Percentiles rank a stretch among this genome's conserved stretches.
Conservation (phyloP, 64 coral and sea anemone species). For the Montipora efflorescens region DNA sequence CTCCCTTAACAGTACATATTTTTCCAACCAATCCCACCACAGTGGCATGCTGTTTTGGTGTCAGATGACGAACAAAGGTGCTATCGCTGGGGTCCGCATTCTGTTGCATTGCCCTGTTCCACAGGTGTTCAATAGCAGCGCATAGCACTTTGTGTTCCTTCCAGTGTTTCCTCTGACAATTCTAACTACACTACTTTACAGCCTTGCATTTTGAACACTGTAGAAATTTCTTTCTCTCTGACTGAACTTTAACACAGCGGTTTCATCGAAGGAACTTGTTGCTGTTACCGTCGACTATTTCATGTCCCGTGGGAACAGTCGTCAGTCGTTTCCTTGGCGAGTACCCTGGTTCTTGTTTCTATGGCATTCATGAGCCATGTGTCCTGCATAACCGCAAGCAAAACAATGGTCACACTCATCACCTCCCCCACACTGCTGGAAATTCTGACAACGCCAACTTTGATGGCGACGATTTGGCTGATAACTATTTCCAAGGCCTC, state of each 20-base stretch:
- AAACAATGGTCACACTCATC: constrained; percentile 56
- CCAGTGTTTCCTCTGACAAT: constrained; percentile 67
- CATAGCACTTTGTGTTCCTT: constrained; percentile 52
- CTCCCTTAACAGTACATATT: constrained; percentile 41
- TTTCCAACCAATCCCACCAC: constrained; percentile 43
- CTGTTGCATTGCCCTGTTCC: neutral
- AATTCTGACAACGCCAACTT: constrained; percentile 49
- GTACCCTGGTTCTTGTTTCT: neutral
- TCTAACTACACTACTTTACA: constrained; percentile 57
- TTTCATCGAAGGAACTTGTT: constrained; percentile 53
- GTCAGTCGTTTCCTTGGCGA: constrained; percentile 57
- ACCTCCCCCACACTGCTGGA: constrained; percentile 27
- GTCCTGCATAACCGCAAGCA: constrained; percentile 24
- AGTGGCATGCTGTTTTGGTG: constrained; percentile 30
- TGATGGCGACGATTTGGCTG: constrained; percentile 4
- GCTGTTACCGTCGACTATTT: constrained; percentile 58
- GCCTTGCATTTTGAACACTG: constrained; percentile 63
- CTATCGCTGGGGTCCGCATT: neutral
- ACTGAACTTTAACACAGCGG: constrained; percentile 60
- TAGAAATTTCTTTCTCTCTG: constrained; percentile 6
- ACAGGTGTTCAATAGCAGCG: constrained; percentile 21
- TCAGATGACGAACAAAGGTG: constrained; percentile 36
- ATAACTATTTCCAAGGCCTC: neutral
- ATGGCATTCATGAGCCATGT: constrained; percentile 24
- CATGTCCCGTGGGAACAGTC: constrained; percentile 68